Conservation (phyloP, 2,113 vertebrate species). For the Epinephelus moara region DNA sequence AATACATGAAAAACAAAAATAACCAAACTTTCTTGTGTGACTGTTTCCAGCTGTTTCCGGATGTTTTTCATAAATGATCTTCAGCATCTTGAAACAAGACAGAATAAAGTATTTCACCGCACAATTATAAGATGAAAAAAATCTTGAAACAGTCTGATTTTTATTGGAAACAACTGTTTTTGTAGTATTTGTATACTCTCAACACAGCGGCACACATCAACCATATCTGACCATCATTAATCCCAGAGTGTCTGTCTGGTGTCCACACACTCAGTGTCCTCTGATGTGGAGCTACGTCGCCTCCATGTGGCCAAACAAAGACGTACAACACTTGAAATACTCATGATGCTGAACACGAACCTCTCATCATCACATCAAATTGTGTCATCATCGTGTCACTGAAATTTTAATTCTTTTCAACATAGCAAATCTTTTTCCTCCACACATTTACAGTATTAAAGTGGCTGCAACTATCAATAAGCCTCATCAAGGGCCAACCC, state of each 20-base stretch:
- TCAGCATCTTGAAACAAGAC: background rate
- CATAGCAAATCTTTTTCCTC: background rate
- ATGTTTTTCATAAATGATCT: too few species aligned
- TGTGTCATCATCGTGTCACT: background rate
- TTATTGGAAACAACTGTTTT: background rate
- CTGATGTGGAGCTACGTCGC: constrained; percentile 35
- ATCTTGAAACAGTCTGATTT: background rate
- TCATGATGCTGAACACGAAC: background rate
- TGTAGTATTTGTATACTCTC: background rate
- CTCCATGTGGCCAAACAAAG: constrained; percentile 27
- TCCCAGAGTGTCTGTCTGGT: background rate
- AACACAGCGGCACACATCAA: background rate
- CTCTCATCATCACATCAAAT: background rate
- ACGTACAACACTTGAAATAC: background rate
- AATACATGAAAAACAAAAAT: background rate
- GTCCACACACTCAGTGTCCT: background rate
- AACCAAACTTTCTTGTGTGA: background rate
- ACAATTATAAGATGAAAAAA: background rate
- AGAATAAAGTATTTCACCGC: background rate
- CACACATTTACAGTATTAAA: background rate
- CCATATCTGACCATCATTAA: background rate
- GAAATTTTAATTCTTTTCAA: background rate
- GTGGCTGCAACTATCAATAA: background rate
- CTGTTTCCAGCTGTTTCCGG: background rate
- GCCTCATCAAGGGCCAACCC: background rate